A percentile compares a stretch with the other conserved stretches of the same genome.
These are phyloP conservation scores for Elegia similella DNA, from an alignment of 2,888 invertebrate species.

Conservation along the genomic window DNA sequence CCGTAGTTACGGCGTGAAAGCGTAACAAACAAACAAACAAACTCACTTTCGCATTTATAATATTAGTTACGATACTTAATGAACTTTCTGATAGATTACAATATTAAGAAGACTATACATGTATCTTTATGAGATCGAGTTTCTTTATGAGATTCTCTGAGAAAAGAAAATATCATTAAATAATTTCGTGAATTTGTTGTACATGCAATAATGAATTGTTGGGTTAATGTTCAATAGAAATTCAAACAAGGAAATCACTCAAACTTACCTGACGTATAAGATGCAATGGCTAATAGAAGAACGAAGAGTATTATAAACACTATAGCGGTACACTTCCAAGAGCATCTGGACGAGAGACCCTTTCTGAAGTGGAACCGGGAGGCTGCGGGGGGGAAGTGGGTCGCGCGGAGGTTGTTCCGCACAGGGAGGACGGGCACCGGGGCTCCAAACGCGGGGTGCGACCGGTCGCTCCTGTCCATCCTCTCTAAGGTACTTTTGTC, in stretches of 20 bases:
- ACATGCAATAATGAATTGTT: too few relatives aligned
- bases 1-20: too few relatives aligned
- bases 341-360: constrained; percentile 92
- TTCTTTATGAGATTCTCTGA: too few relatives aligned
- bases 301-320: constrained; percentile 92
- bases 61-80: too few relatives aligned
- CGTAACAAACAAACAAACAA: too few relatives aligned
- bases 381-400: constrained; percentile 86
- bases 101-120: too few relatives aligned
- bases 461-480: constrained; percentile 82
- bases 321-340: constrained; percentile 96
- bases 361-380: constrained; percentile 94
- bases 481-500: constrained; percentile 79
- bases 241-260: constrained; percentile 15
- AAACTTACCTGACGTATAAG: constrained; percentile 91
- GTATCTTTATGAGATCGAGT: too few relatives aligned
- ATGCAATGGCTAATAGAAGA: constrained; percentile 90
- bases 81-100: too few relatives aligned
- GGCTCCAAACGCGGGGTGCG: constrained; percentile 83
- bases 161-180: too few relatives aligned
- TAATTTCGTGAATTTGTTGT: too few relatives aligned
- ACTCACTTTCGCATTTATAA: too few relatives aligned
- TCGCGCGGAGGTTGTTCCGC: constrained; percentile 86
- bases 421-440: constrained; percentile 90
- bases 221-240: constrained; percentile 18